Conservation (phyloP, 2,888 invertebrate species). For the Amblyjoppa proteus region DNA sequence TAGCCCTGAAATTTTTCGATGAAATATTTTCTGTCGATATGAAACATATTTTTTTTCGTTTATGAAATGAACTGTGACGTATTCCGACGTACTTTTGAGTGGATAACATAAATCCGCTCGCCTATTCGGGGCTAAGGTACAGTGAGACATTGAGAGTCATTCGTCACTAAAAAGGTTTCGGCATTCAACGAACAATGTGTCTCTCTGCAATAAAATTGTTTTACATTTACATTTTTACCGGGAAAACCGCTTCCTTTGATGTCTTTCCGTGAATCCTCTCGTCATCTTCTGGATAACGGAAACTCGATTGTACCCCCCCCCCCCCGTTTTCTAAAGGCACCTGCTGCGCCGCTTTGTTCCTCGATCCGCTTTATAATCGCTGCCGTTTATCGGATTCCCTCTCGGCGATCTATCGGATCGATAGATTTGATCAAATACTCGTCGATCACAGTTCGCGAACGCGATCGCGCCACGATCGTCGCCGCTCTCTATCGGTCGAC, state of each 20-base stretch:
- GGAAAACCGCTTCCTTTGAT: neutral
- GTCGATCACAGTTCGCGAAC: constrained; percentile 25
- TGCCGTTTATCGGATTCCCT: constrained; percentile 29
- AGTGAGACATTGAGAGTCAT: no score
- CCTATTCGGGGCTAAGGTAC: no score
- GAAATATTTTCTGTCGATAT: no score
- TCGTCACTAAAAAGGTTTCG: no score
- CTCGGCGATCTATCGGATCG: constrained; percentile 14
- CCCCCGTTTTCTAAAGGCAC: neutral
- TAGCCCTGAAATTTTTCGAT: no score
- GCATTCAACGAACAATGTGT: neutral
- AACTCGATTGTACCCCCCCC: constrained; percentile 1
- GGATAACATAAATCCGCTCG: no score
- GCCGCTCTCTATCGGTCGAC: neutral
- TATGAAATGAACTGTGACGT: no score
- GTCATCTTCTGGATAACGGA: neutral
- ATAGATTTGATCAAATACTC: constrained; percentile 35
- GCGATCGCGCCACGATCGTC: constrained; percentile 2
- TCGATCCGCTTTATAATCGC: neutral
- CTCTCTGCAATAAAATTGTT: neutral
- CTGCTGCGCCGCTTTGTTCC: constrained; percentile 18
- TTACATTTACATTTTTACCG: neutral
- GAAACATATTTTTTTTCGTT: no score
- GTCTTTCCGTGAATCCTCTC: constrained; percentile 1
- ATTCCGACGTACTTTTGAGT: no score